Base-by-base conservation (phyloP, 2,888 invertebrate genomes). In the Lydus trimaculatus region DNA sequence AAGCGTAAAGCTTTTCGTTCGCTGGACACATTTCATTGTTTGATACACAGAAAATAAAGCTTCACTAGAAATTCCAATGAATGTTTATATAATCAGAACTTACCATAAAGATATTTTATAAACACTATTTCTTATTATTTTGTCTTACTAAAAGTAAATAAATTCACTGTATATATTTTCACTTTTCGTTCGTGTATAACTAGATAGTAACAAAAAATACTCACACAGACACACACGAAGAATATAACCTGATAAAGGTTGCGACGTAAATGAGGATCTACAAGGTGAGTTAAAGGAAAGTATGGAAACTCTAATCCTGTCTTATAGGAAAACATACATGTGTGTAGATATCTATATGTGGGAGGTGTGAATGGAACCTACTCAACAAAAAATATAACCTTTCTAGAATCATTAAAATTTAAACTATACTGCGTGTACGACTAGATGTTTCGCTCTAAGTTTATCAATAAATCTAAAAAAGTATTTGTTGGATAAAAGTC, bases 331-430 rank as follows among this genome's bases (percentile, higher is more conserved):
- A 52, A 52, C 7, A 36, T 15, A 36, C 15, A 36, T 36, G 17
- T 43, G 11, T 7, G 8, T 43, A n/a, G n/a, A 7, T 43, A 15
- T 39, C 5, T 36, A 8, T n/a, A n/a, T n/a, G n/a, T 5, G n/a
- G 3, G 39, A n/a, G 39, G 48, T 20, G 48, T 9, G 20, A 48
- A 48, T 20, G 20, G 7, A 52, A 23, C 11, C 11, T 13, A 23
- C 11, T 52, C 48, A 52, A 52, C 48, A 13, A 52, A 52, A 48
- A 48, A 20, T 23, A 23, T 17, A 4, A n/a, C 1, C 43, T 48
- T 52, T 52, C 48, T 52, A 11, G 23, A 11, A 52, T 11, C 48
- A 52, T 52, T 52, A 52, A 52, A 52, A 52, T 52, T 52, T 52
- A 52, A 52, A 52, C 48, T 20, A 23, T 23, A n/a, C 15, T 39